Conservation (phyloP, 1,140 invertebrate species). For the Drosophila navojoa region DNA sequence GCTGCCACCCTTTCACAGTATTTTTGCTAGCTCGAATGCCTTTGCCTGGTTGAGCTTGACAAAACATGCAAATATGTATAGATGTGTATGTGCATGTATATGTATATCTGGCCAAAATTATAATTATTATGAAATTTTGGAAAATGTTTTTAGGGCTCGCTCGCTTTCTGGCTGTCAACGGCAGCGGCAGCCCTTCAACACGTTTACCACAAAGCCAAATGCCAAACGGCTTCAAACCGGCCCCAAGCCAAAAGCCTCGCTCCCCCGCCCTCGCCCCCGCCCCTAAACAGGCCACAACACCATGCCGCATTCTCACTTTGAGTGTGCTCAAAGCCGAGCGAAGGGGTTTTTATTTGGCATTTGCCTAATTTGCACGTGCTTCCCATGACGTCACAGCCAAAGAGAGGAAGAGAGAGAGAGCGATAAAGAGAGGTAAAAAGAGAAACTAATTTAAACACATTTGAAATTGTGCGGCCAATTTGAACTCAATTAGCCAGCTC, state of each 20-base stretch:
- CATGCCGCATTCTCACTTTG: constrained; percentile 64
- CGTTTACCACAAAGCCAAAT: constrained; percentile 62
- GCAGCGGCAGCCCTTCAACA: constrained; percentile 50
- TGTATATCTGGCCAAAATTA: constrained; percentile 63
- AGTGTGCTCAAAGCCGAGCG: constrained; percentile 22
- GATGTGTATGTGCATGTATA: too few relatives aligned
- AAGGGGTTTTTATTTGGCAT: constrained; percentile 24
- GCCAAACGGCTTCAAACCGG: constrained; percentile 47
- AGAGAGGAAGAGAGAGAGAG: neutral
- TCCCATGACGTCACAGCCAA: neutral
- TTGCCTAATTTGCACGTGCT: constrained; percentile 54
- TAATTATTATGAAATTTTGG: constrained; percentile 76
- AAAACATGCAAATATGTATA: constrained; percentile 52
- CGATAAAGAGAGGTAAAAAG: neutral
- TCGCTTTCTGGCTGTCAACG: constrained; percentile 47
- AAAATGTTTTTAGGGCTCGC: constrained; percentile 47
- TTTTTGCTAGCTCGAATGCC: neutral
- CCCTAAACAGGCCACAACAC: neutral
- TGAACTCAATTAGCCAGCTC: constrained; percentile 64
- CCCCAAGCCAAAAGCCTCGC: constrained; percentile 2
- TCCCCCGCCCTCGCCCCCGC: too few relatives aligned
- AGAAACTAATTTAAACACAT: constrained; percentile 46
- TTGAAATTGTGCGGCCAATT: constrained; percentile 65
- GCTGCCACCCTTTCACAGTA: constrained; percentile 29
- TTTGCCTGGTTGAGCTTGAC: constrained; percentile 4